Evolutionary conservation across 2,888 invertebrate genomes (phyloP).

Genomic region (Embidobia sp.): DNA sequence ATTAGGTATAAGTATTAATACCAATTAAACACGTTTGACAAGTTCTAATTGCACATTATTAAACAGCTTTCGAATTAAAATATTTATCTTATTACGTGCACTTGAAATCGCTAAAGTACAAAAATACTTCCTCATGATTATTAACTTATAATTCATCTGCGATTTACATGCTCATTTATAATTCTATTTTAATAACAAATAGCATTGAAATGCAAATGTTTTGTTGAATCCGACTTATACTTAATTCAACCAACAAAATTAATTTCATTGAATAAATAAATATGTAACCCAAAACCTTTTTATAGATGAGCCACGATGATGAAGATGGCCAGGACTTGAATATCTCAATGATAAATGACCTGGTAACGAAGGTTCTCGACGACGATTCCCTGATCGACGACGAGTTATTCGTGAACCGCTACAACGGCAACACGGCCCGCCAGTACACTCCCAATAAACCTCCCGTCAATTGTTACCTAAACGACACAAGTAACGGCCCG

Average conservation of each 20-base stretch:
- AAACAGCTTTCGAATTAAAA: no score
- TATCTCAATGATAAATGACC: constrained; percentile 85
- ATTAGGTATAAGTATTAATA: no score
- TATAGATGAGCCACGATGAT: constrained; percentile 76
- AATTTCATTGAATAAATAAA: neutral
- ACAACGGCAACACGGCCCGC: constrained; percentile 69
- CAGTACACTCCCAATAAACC: constrained; percentile 61
- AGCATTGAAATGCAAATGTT: neutral
- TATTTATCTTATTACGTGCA: no score
- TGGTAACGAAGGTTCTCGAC: constrained; percentile 86
- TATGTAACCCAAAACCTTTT: constrained; percentile 14
- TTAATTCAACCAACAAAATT: no score
- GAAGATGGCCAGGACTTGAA: constrained; percentile 80
- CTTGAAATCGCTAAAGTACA: no score
- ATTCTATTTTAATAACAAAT: no score
- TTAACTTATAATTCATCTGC: no score
- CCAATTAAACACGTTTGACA: no score
- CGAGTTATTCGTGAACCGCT: constrained; percentile 71
- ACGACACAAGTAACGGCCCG: constrained; percentile 39
- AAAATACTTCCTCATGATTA: no score
- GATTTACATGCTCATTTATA: no score
- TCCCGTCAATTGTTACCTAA: constrained; percentile 38
- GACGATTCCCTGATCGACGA: constrained; percentile 82
- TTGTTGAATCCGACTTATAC: no score
- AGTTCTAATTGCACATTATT: no score